Evolutionary conservation across 2,888 invertebrate species (phyloP).

Genomic region (Coelinius sp.): DNA sequence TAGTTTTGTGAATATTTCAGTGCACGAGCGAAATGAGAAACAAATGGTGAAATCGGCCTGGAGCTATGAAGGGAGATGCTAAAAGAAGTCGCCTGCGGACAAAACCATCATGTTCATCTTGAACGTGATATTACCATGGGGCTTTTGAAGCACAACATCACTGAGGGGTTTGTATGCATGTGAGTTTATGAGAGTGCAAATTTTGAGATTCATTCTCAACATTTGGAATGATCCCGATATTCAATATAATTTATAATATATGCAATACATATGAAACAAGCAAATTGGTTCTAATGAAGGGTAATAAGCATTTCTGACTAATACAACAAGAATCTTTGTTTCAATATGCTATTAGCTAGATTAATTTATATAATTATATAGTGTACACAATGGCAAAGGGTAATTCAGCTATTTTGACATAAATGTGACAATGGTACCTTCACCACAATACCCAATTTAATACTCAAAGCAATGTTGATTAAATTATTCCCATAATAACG

Average conservation of each 20-base stretch:
- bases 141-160: slow-evolving; percentile 18
- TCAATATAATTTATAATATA: no score
- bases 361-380: not conserved
- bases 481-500: not conserved
- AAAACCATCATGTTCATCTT: slow-evolving; percentile 23
- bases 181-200: not conserved
- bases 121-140: slow-evolving; percentile 22
- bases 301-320: no score
- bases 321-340: not conserved
- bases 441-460: not conserved
- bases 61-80: not conserved
- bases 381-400: not conserved
- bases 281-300: no score
- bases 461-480: not conserved
- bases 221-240: no score
- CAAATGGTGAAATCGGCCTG: slow-evolving; percentile 10
- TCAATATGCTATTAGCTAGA: not conserved
- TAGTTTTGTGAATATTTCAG: slow-evolving; percentile 3
- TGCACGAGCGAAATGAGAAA: not conserved
- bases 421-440: not conserved
- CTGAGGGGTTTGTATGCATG: slow-evolving; percentile 14
- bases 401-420: not conserved
- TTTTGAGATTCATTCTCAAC: no score
- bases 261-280: no score
- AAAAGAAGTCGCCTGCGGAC: slow-evolving; percentile 22